Conservation (phyloP, 1,140 invertebrate species). For the Calephelis nemesis region DNA sequence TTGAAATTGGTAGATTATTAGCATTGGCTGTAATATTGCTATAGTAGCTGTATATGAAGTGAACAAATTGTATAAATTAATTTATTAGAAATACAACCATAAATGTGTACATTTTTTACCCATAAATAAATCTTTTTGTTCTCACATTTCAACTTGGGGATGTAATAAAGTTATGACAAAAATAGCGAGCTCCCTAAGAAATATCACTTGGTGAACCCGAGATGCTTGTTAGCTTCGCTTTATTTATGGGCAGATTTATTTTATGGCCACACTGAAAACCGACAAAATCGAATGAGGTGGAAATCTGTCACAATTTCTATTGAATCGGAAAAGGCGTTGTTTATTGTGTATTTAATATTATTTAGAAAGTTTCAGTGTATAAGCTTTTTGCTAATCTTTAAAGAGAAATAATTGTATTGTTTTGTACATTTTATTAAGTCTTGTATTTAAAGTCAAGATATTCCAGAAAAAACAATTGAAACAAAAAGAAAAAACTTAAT, state of each 20-base stretch:
- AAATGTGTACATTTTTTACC: not conserved
- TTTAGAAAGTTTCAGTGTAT: no score
- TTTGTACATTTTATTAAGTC: no score
- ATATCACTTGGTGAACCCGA: conserved; percentile 73
- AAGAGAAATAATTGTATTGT: no score
- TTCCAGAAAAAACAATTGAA: no score
- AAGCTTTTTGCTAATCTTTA: no score
- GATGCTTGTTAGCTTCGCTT: conserved; percentile 73
- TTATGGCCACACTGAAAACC: conserved; percentile 60
- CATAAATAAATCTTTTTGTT: conserved; percentile 62
- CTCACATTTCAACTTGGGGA: conserved; percentile 65
- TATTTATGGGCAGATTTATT: conserved; percentile 78
- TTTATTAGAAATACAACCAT: not conserved
- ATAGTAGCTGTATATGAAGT: no score
- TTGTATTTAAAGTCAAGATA: no score
- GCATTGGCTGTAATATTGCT: no score
- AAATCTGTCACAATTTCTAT: conserved; percentile 48
- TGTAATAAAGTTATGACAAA: conserved; percentile 77
- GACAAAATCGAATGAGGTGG: conserved; percentile 52
- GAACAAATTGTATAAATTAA: no score
- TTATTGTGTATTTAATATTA: no score
- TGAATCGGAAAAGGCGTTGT: conserved; percentile 34
- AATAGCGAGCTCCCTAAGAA: conserved; percentile 66
- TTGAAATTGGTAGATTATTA: no score
- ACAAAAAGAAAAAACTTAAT: no score